Evolutionary conservation across 2,797 vertebrate species (phyloP), one percentile per base, ranked within the genome.

Genomic region (Typhlichthys eigenmanni): DNA sequence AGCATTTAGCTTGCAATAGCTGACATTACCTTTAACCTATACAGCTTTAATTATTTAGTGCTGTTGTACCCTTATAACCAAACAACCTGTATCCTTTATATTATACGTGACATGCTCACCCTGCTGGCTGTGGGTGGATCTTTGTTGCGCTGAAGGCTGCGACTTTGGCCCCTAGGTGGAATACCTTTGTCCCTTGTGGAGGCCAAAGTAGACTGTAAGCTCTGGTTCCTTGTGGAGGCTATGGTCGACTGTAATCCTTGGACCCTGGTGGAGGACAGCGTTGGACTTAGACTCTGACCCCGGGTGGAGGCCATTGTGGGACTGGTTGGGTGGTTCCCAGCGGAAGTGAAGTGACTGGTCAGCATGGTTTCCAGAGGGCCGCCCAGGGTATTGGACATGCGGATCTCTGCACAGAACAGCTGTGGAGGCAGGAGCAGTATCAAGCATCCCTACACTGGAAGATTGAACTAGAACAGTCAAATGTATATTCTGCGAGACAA

Each of bases 361-460:
- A 76, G 70, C 51, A 66, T 45, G 14, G 55, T 60, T 45, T 81
- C 79, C 69, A 84, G n/a, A 3, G 1, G 38, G 16, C 85, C 78
- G 6, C 34, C 2, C 8, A 60, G 10, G 16, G 74, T 47, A 0
- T 84, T 63, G 2, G 75, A 56, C 46, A 89, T 70, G 0, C 47
- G 58, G 13, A 87, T 79, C 78, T 87, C 86, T 48, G 85, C 77
- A 62, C 74, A 85, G 58, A 89, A 91, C 52, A 66, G 46, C 72
- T 92, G 24, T 38, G 57, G 61, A 76, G 24, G 32, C 19, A 52
- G 10, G 12, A 11, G 32, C 4, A 48, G 12, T 1, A 1, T 46
- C 4, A 54, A 5, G 1, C 38, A 9, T 32, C 19, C 10, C 9
- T 32, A 38, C 34, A 38, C 34, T 38, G 34, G 34, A 38, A 38